Percentiles rank a stretch among this genome's conserved stretches.
Evolutionary conservation across 2,113 vertebrate species (phyloP).

Genomic region (Petaurus breviceps): DNA sequence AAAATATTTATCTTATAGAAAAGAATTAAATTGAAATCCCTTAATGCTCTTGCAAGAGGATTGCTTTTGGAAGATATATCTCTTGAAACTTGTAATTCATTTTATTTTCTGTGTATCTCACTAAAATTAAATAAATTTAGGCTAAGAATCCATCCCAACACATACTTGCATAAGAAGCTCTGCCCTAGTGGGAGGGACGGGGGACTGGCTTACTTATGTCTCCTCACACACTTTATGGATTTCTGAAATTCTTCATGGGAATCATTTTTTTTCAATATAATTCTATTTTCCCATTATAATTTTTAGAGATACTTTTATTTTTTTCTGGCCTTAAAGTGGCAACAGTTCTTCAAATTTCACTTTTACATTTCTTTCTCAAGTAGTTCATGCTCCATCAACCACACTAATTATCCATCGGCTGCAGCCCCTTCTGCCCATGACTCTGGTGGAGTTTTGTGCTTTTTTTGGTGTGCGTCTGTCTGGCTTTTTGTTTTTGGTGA

Average conservation of each 20-base stretch:
- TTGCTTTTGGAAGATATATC: slow-evolving; percentile 84
- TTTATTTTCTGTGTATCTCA: slow-evolving; percentile 86
- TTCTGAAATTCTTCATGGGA: slow-evolving; percentile 17
- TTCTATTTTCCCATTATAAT: background rate
- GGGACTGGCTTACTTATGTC: slow-evolving; percentile 32
- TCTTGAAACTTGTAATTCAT: slow-evolving; percentile 85
- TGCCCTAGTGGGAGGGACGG: background rate
- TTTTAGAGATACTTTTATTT: background rate
- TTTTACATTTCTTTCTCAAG: background rate
- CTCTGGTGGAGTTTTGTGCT: background rate
- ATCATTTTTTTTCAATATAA: slow-evolving; percentile 37
- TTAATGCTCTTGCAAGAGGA: slow-evolving; percentile 78
- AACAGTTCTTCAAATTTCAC: background rate
- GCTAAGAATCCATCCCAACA: slow-evolving; percentile 83
- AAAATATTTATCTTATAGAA: slow-evolving; percentile 83
- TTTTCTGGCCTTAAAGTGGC: background rate
- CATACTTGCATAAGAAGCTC: slow-evolving; percentile 56
- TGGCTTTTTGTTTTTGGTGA: background rate
- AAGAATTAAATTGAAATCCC: slow-evolving; percentile 82
- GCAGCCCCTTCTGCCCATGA: background rate
- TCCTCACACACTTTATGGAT: background rate
- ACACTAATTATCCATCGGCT: background rate
- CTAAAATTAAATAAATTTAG: slow-evolving; percentile 84
- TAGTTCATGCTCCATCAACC: background rate
- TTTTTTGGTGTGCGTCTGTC: background rate